These are phyloP conservation scores for Panagrolaimus sp. DNA, from an alignment of 1,140 invertebrate genomes.

Conservation along the genomic window DNA sequence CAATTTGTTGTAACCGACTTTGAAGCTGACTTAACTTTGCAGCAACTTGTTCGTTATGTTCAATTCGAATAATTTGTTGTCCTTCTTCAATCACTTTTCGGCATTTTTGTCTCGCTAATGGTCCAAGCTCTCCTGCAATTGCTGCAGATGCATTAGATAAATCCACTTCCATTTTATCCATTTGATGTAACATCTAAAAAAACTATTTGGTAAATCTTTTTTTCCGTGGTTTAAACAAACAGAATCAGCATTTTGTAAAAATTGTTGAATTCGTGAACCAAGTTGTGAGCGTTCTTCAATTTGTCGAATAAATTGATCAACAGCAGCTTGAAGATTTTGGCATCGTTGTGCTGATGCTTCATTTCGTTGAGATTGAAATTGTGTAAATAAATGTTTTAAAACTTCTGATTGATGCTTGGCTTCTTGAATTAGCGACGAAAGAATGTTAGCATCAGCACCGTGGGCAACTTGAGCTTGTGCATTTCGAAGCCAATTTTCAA, in stretches of 20 bases:
- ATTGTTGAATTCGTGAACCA: background rate
- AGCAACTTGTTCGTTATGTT: conserved; percentile 26
- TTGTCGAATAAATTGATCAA: background rate
- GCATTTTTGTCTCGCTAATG: conserved; percentile 25
- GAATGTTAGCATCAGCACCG: background rate
- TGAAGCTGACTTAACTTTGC: conserved; percentile 34
- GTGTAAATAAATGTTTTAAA: background rate
- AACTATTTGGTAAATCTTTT: background rate
- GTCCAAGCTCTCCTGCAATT: conserved; percentile 52
- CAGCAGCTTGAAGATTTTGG: conserved; percentile 4
- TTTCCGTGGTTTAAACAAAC: background rate
- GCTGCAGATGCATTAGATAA: conserved; percentile 43
- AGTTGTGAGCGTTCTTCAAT: background rate
- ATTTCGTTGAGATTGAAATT: background rate
- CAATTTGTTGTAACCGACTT: conserved; percentile 41
- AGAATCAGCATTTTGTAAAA: conserved; percentile 1
- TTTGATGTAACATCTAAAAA: conserved; percentile 47
- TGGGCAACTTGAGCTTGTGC: conserved; percentile 4
- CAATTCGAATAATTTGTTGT: conserved; percentile 29
- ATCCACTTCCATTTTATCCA: conserved; percentile 45
- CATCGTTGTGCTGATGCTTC: background rate
- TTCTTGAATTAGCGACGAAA: background rate
- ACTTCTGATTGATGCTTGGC: background rate
- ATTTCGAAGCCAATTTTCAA: conserved; percentile 60
- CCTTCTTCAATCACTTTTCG: conserved; percentile 49